Base-by-base conservation (phyloP, 2,113 vertebrate genomes). In the Prunella fulvescens region DNA sequence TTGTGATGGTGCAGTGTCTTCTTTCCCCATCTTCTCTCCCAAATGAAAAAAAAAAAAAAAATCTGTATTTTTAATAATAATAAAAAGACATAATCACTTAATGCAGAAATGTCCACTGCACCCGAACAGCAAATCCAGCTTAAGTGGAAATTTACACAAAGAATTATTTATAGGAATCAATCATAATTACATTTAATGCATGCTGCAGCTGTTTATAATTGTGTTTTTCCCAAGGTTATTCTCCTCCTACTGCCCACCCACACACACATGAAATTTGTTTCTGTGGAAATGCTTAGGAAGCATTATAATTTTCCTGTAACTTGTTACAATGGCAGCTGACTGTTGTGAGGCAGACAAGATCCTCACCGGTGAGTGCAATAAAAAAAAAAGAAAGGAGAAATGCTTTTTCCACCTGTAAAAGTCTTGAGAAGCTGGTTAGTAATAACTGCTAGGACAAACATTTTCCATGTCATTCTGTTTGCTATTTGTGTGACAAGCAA, bases 111-210 rank as follows among this genome's bases (percentile, higher is more conserved):
- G 96, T 98, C 97, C 97, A 98, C 98, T 98, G 91, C 97, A 97
- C 79, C 94, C 40, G 83, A 98, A 98, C 96, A 98, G 97, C 96
- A 97, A 98, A 98, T 98, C 97, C 95, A 97, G 97, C 97, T 98
- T 97, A 97, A 98, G 98, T 98, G 97, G 87, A 98, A 98, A 98
- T 98, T 97, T 98, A 98, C 98, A 98, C 98, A 98, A 98, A 98
- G 98, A 99, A 99, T 99, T 98, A 98, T 99, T 99, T 98, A 99
- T 98, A 98, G 97, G 98, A 98, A 98, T 98, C 98, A 98, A 98
- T 98, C 98, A 98, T 99, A 99, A 99, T 98, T 98, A 98, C 97
- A 98, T 98, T 98, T 98, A 98, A 98, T 98, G 96, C 97, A 96
- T 98, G 97, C 98, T 98, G 98, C 98, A 98, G 98, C 98, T 99